Evolutionary conservation across 2,797 vertebrate species (phyloP).

Genomic region (Oryzias sinensis): DNA sequence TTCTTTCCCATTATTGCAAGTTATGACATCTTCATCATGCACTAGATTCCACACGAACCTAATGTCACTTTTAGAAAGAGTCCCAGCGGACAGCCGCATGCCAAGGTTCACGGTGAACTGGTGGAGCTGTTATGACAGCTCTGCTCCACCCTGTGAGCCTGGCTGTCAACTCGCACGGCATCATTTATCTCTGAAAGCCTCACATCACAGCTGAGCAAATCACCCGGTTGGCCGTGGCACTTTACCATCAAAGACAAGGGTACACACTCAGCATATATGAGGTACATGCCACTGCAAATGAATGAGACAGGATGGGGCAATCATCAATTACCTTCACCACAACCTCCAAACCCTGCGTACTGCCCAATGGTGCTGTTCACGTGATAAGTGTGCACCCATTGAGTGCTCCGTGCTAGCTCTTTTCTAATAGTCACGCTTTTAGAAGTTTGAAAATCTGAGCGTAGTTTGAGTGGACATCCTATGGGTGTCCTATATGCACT

Average conservation of each 20-base stretch:
- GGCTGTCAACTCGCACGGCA: slow-evolving; percentile 32
- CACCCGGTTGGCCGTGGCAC: slow-evolving; percentile 1
- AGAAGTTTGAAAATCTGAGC: no score
- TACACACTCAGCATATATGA: slow-evolving; percentile 26
- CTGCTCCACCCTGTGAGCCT: slow-evolving; percentile 48
- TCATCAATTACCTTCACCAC: no score
- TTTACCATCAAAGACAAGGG: slow-evolving; percentile 30
- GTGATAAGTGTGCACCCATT: no score
- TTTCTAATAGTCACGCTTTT: no score
- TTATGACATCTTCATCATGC: not conserved
- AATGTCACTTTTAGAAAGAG: slow-evolving; percentile 1
- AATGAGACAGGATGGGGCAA: not conserved
- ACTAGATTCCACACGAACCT: not conserved
- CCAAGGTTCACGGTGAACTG: slow-evolving; percentile 41
- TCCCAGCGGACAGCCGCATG: slow-evolving; percentile 44
- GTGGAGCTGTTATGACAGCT: slow-evolving; percentile 42
- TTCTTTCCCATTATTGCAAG: no score
- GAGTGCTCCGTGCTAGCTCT: no score
- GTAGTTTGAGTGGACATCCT: no score
- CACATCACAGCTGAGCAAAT: slow-evolving; percentile 34
- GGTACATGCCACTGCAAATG: slow-evolving; percentile 6
- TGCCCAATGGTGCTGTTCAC: no score
- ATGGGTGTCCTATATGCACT: no score
- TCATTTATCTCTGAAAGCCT: slow-evolving; percentile 52
- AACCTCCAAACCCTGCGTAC: no score